phyloP scores from a whole-genome alignment of 2,113 vertebrate genomes.

The Clarias gariepinus region DNA sequence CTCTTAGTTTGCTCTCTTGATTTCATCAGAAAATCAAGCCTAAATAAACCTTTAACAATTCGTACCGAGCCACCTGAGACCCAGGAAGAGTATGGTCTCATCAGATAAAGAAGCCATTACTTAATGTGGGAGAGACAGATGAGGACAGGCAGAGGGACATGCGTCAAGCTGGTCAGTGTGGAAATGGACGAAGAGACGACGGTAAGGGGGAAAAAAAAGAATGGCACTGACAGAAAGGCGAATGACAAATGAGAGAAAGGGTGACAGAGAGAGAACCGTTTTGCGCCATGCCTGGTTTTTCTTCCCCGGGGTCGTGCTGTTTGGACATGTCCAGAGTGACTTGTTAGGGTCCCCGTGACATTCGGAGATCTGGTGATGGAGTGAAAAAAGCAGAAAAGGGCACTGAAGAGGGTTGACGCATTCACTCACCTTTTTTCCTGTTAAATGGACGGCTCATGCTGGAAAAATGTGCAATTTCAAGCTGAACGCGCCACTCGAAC shows the following conservation, averaged over 20 bases:
- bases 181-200: background rate
- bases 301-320: background rate
- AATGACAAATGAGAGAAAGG: background rate
- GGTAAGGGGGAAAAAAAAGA: background rate
- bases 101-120: constrained; percentile 54
- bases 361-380: constrained; percentile 8
- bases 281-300: background rate
- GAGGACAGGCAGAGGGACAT: background rate
- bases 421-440: constrained; percentile 85
- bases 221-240: background rate
- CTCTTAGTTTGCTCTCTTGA: background rate
- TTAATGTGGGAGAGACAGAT: constrained; percentile 35
- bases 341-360: background rate
- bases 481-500: constrained; percentile 63
- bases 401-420: background rate
- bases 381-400: background rate
- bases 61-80: constrained; percentile 52
- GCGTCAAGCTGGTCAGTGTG: background rate
- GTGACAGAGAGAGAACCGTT: background rate
- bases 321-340: background rate
- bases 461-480: constrained; percentile 63
- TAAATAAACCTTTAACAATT: constrained; percentile 55
- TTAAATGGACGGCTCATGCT: constrained; percentile 93
- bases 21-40: background rate
- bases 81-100: constrained; percentile 41